phyloP scores from a whole-genome alignment of 2,113 vertebrate genomes.

The Uropsilus gracilis region DNA sequence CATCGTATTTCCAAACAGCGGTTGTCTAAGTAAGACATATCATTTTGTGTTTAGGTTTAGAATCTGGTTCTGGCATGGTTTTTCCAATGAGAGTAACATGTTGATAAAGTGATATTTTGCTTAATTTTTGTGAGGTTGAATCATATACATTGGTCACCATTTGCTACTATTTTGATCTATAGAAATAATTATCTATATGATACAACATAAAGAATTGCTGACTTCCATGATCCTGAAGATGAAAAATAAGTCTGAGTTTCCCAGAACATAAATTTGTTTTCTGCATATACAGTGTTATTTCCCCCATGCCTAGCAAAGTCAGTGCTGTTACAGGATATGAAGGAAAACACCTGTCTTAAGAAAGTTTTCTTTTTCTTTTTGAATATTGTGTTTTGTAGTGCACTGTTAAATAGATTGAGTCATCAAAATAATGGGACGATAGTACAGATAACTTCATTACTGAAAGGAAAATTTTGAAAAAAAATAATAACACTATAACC shows the following conservation, averaged over 20 bases:
- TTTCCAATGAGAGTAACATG: neutral
- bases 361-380: neutral
- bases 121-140: neutral
- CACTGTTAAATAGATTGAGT: neutral
- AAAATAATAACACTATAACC: neutral
- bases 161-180: neutral
- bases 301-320: neutral
- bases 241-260: neutral
- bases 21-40: neutral
- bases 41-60: neutral
- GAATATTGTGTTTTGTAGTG: neutral
- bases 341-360: neutral
- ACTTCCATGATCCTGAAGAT: neutral
- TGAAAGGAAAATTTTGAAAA: constrained; percentile 18
- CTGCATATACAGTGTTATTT: neutral
- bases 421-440: neutral
- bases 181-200: neutral
- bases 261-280: neutral
- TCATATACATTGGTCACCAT: neutral
- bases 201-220: neutral
- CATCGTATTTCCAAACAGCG: neutral
- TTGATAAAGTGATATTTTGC: neutral
- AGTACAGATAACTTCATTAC: neutral
- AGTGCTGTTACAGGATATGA: neutral
- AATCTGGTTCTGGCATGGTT: neutral